Base-by-base conservation (phyloP, 2,113 vertebrate genomes). In the Labeo rohita region DNA sequence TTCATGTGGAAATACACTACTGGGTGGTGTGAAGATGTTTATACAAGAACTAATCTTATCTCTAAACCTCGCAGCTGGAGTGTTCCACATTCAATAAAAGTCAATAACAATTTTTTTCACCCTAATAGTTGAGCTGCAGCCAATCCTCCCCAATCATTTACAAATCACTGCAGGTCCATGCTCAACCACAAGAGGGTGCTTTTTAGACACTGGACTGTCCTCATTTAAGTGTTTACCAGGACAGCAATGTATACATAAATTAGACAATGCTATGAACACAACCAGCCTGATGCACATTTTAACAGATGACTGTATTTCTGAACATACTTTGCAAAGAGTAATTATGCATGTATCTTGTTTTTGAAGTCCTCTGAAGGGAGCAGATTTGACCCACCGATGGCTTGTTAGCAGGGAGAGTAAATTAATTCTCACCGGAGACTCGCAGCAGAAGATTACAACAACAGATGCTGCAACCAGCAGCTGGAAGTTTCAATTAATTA, bases 341-440 rank as follows among this genome's bases (percentile, higher is more conserved):
- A 65, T 39, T 80, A 47, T 87, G 52, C 23, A 83, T 73, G n/a
- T 65, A 73, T 52, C 28, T 43, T 85, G 80, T 86, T 80, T 87
- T 43, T 80, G 70, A 86, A 39, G 75, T 54, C 80, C 91, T 85
- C 93, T 65, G 49, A 87, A 91, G 92, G 65, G 85, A 89, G 84
- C 84, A 92, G 84, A 89, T 91, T 70, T 91, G 85, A 76, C 87
- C 52, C 85, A 91, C 81, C 84, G 80, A 82, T 73, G 86, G 89
- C 90, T 94, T 87, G 92, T 94, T 93, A 93, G 88, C 86, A 87
- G 86, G 84, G 88, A 79, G 76, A 86, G 89, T 81, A 92, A 93
- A 93, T 92, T 1, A 92, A 92, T 91, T 88, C 91, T 93, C 93
- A 76, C 45, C 16, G 90, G 92, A 89, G 83, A 50, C 66, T 74